A percentile compares a stretch with the other conserved stretches of the same genome.
These are phyloP conservation scores for Rhamnusium bicolor DNA, from an alignment of 2,888 invertebrate genomes.

Conservation along the genomic window DNA sequence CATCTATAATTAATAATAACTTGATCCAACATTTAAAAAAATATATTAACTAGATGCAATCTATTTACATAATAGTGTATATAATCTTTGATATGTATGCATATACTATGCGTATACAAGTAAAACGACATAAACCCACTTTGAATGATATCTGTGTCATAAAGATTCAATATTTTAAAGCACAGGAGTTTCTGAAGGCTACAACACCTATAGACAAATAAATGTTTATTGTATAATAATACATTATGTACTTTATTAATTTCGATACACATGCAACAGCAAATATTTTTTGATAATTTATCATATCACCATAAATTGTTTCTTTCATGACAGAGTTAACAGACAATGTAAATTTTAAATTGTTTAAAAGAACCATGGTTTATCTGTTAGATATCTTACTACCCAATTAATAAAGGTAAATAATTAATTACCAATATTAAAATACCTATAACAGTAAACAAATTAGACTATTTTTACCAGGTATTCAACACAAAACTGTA, in stretches of 20 bases:
- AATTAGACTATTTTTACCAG: too few species aligned
- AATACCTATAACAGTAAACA: too few species aligned
- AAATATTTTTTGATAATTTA: neutral
- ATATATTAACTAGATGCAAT: neutral
- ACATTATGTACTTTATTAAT: neutral
- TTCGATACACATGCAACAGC: neutral
- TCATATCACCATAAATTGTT: neutral
- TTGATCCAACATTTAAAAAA: neutral
- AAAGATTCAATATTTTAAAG: neutral
- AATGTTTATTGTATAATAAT: neutral
- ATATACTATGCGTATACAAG: too few species aligned
- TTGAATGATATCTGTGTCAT: neutral
- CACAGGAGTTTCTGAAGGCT: too few species aligned
- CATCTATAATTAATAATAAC: neutral
- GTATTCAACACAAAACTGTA: too few species aligned
- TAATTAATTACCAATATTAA: too few species aligned
- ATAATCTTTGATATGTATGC: too few species aligned
- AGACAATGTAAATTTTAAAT: too few species aligned
- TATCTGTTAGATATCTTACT: too few species aligned
- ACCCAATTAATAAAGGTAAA: too few species aligned
- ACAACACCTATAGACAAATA: neutral
- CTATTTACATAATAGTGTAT: too few species aligned
- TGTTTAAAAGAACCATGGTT: too few species aligned
- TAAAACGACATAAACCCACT: neutral
- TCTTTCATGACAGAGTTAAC: neutral